Evolutionary conservation across 2,888 invertebrate genomes (phyloP).

Genomic region (Apodemia hepburni): DNA sequence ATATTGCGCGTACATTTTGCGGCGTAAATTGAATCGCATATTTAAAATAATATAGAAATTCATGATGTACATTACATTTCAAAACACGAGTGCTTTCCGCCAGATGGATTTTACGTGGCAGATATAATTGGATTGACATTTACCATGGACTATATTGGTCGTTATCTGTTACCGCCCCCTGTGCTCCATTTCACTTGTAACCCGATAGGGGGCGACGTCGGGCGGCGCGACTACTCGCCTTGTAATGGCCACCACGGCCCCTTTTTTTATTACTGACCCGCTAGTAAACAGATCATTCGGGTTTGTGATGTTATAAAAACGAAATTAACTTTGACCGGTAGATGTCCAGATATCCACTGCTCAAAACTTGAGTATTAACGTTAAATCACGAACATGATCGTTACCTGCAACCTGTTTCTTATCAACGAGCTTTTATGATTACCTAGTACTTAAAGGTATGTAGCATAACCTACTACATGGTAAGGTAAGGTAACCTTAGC

Average conservation of each 20-base stretch:
- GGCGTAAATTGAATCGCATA: background rate
- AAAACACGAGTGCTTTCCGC: slow-evolving; percentile 15
- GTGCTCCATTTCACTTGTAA: slow-evolving; percentile 76
- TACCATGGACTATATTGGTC: slow-evolving; percentile 67
- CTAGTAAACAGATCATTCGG: slow-evolving; percentile 80
- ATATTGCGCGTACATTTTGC: background rate
- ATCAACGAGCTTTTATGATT: background rate
- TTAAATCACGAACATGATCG: slow-evolving; percentile 45
- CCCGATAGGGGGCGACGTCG: slow-evolving; percentile 76
- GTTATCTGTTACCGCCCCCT: slow-evolving; percentile 76
- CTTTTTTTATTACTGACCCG: slow-evolving; percentile 78
- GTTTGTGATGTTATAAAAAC: slow-evolving; percentile 80
- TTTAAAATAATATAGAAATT: background rate
- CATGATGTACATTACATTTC: slow-evolving; percentile 13
- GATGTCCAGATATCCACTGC: slow-evolving; percentile 68
- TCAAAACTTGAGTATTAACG: slow-evolving; percentile 57
- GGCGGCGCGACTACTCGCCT: slow-evolving; percentile 62
- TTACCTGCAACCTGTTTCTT: slow-evolving; percentile 3
- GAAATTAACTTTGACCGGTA: slow-evolving; percentile 74
- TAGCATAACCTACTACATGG: no score
- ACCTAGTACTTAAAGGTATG: background rate
- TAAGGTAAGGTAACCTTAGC: no score
- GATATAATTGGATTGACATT: slow-evolving; percentile 44
- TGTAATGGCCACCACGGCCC: slow-evolving; percentile 75
- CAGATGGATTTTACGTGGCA: slow-evolving; percentile 28